Evolutionary conservation across 2,797 vertebrate species (phyloP).

Genomic region (Sebastes kiyomatsui): DNA sequence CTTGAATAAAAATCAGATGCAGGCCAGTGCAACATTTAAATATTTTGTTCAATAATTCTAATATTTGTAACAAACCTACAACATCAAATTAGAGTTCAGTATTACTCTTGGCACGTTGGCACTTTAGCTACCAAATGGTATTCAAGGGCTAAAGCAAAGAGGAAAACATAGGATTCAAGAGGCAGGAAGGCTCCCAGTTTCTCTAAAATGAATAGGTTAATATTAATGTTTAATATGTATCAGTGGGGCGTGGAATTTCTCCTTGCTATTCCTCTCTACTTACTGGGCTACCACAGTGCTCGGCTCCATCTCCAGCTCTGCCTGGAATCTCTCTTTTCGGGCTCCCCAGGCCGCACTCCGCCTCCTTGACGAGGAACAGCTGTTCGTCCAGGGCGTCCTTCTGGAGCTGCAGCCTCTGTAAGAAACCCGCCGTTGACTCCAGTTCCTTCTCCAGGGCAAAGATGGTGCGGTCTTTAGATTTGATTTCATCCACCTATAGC

Average conservation of each 20-base stretch:
- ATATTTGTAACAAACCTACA: background rate
- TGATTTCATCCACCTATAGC: constrained; percentile 98
- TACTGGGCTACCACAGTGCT: constrained; percentile 97
- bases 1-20: no score
- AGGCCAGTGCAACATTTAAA: background rate
- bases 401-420: constrained; percentile 96
- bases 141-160: background rate
- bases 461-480: constrained; percentile 95
- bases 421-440: constrained; percentile 89
- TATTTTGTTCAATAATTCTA: background rate
- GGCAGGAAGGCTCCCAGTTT: background rate
- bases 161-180: background rate
- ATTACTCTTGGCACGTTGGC: no score
- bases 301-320: constrained; percentile 93
- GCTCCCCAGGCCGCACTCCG: constrained; percentile 95
- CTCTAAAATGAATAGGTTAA: background rate
- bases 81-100: background rate
- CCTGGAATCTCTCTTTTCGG: constrained; percentile 98
- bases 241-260: background rate
- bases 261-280: constrained; percentile 35
- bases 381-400: constrained; percentile 98
- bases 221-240: background rate
- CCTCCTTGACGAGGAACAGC: constrained; percentile 95
- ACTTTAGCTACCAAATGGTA: background rate
- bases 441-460: constrained; percentile 96